Evolutionary conservation across 1,140 invertebrate species (phyloP).

Genomic region (Drosophila pandora): DNA sequence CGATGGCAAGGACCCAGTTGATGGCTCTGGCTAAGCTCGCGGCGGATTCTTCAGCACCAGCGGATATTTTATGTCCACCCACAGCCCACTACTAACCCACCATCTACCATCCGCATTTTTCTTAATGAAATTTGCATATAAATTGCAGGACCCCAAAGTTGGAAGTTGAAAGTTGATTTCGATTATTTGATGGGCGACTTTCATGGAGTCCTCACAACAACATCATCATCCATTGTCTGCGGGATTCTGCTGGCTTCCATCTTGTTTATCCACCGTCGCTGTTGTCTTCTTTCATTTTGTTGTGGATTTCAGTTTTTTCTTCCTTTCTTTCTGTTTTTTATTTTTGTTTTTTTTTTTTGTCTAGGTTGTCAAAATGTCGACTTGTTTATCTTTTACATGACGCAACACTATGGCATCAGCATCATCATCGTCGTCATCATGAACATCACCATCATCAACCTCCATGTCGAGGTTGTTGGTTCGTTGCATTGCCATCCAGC

Average conservation of each 20-base stretch:
- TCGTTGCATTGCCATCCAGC: slow-evolving; percentile 38
- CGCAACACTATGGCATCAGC: slow-evolving; percentile 45
- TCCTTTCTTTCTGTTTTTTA: slow-evolving; percentile 1
- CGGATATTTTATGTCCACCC: slow-evolving; percentile 3
- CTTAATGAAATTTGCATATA: slow-evolving; percentile 81
- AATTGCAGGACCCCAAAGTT: slow-evolving; percentile 68
- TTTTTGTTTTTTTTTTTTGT: slow-evolving; percentile 22
- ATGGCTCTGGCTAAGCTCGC: slow-evolving; percentile 10
- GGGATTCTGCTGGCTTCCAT: background rate
- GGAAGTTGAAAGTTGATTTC: slow-evolving; percentile 76
- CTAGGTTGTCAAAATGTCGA: slow-evolving; percentile 76
- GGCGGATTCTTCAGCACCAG: slow-evolving; percentile 23
- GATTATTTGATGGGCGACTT: slow-evolving; percentile 75
- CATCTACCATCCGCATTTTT: slow-evolving; percentile 47
- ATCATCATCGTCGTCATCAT: slow-evolving; percentile 19
- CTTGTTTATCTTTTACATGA: slow-evolving; percentile 75
- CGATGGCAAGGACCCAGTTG: background rate
- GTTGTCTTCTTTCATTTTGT: slow-evolving; percentile 26
- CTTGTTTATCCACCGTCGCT: slow-evolving; percentile 20
- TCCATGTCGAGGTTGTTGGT: slow-evolving; percentile 21
- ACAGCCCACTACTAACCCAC: background rate
- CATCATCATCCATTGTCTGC: slow-evolving; percentile 36
- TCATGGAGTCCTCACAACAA: slow-evolving; percentile 48
- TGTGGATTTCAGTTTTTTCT: background rate
- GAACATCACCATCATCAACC: slow-evolving; percentile 9